Base-by-base conservation (phyloP, 2,888 invertebrate species). In the Itoplectis maculator region DNA sequence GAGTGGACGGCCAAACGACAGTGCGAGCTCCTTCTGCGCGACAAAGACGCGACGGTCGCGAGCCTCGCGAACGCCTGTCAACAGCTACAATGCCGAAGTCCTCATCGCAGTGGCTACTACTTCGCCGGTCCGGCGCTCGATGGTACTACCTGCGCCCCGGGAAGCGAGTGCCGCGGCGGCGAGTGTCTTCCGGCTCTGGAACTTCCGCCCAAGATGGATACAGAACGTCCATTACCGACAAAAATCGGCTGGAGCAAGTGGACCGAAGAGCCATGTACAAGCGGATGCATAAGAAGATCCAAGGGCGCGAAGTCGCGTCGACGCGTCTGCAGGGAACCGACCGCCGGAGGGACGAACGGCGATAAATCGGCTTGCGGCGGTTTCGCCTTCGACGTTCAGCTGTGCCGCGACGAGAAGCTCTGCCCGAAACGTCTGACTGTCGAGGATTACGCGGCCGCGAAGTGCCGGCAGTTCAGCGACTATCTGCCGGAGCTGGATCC, bases 91-190 rank as follows among this genome's bases (percentile, higher is more conserved):
- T 97, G 97, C 89, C 94, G 95, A 88, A 95, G 96, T 18, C 96
- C 96, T 42, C 95, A 96, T 89, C 94, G 96, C 68, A 95, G 95
- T 79, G 96, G 96, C 11, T 96, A 95, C 93, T 97, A 96, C 91
- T 95, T 95, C 90, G 96, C 97, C 0, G 97, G 97, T 0, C 97
- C 97, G 0, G 97, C 97, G n/a, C 92, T 97, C 40, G 96, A 97
- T 82, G 97, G 97, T 59, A 97, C 97, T 0, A 92, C 94, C 20
- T 97, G 97, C 90, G 96, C 96, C 9, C 90, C 92, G 0, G 93
- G 93, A 79, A 95, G 94, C 94, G 96, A 96, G 87, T 92, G 93
- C 82, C 87, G 86, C 9, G 89, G 89, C 3, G 92, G 92, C n/a
- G 87, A 89, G 23, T 92, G 92, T 42, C 78, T 88, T 9, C 85